Percentiles rank a stretch among this genome's conserved stretches.
Conservation (phyloP, 2,113 vertebrate genomes). For the Anolis sagrei region DNA sequence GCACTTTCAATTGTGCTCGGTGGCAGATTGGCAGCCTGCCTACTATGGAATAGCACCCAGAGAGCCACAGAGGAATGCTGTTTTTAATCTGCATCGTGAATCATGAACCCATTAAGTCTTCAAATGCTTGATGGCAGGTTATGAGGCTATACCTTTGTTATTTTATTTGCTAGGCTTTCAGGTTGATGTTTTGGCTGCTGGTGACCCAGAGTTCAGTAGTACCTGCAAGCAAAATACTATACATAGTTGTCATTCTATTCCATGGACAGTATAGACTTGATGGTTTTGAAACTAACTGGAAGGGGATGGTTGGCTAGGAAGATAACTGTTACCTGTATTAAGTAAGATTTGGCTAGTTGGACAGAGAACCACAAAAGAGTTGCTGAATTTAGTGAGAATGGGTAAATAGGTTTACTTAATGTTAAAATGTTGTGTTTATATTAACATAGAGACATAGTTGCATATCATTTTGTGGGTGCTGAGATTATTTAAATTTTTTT, state of each 20-base stretch:
- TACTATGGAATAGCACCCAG: neutral
- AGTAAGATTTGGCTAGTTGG: neutral
- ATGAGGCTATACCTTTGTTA: slow-evolving; percentile 24
- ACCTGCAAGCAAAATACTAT: slow-evolving; percentile 68
- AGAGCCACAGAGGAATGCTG: neutral
- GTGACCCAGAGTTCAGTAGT: slow-evolving; percentile 57
- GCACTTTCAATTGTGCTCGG: too few relatives aligned
- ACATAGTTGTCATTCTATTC: slow-evolving; percentile 74
- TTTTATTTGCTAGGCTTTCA: slow-evolving; percentile 48
- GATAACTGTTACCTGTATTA: neutral
- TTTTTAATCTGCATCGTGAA: neutral
- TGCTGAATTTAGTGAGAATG: neutral
- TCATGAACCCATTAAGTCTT: slow-evolving; percentile 32
- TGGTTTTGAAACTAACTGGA: slow-evolving; percentile 34
- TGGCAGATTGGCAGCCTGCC: too few relatives aligned
- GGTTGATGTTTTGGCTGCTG: slow-evolving; percentile 54
- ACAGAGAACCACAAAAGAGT: neutral
- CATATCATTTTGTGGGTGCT: fast-evolving
- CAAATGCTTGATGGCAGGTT: slow-evolving; percentile 22
- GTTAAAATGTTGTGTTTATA: neutral
- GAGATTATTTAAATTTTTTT: neutral
- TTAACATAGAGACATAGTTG: neutral
- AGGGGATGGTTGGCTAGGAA: neutral
- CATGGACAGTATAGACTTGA: slow-evolving; percentile 30
- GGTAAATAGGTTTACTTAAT: neutral